These are phyloP conservation scores for Hylia prasina DNA, from an alignment of 2,113 vertebrate genomes.

Conservation along the genomic window DNA sequence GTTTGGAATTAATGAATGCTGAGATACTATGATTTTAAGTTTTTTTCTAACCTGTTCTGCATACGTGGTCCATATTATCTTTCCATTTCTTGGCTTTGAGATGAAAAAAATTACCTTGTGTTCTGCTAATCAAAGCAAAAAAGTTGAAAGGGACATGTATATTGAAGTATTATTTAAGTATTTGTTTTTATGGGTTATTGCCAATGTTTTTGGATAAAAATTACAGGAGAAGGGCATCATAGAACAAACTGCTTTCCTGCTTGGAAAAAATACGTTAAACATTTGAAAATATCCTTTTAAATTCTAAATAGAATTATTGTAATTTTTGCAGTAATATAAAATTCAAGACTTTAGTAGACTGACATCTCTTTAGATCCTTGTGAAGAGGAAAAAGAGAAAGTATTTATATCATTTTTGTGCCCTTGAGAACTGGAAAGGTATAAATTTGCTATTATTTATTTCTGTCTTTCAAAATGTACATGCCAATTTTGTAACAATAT, in stretches of 20 bases:
- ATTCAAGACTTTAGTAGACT: not conserved
- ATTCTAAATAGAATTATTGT: not conserved
- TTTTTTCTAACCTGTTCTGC: not conserved
- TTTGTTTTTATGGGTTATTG: not conserved
- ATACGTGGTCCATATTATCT: not conserved
- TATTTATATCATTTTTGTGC: not conserved
- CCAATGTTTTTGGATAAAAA: not conserved
- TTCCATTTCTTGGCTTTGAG: not conserved
- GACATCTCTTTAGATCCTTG: not conserved
- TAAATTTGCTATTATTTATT: not conserved
- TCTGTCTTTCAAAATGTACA: not conserved
- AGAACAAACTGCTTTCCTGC: not conserved
- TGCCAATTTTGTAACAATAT: not conserved
- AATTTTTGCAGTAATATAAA: not conserved
- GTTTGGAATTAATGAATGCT: not conserved
- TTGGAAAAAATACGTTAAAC: not conserved
- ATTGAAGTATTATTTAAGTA: not conserved
- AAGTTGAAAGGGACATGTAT: accelerated
- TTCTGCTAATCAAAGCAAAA: not conserved
- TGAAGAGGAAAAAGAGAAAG: not conserved
- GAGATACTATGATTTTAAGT: not conserved
- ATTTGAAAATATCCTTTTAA: not conserved
- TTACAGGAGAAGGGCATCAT: not conserved
- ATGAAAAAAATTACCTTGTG: not conserved
- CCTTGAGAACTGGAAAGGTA: not conserved